These are phyloP conservation scores for Drosophila setifemur DNA, from an alignment of 1,140 invertebrate species.

Conservation along the genomic window DNA sequence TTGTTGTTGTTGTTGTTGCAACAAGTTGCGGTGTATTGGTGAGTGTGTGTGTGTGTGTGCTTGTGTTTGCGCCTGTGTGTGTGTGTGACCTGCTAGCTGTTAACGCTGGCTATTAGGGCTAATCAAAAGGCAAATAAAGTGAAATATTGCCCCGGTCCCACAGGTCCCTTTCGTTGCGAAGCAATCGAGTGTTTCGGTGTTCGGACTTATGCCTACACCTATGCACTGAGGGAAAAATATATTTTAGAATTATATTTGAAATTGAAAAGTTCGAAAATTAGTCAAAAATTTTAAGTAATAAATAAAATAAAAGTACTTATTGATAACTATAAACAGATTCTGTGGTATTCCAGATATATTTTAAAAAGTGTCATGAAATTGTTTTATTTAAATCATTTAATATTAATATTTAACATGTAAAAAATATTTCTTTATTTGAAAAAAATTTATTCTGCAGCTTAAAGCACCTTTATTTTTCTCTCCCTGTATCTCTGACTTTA, in stretches of 20 bases:
- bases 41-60: conserved; percentile 22
- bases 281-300: not conserved
- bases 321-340: too few species aligned
- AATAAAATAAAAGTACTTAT: not conserved
- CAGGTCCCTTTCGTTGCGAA: conserved; percentile 7
- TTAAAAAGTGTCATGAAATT: too few species aligned
- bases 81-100: conserved; percentile 30
- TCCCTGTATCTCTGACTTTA: not conserved
- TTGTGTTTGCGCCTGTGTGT: not conserved
- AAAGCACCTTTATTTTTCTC: not conserved
- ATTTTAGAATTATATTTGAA: not conserved
- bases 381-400: too few species aligned
- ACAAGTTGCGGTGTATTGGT: conserved; percentile 58
- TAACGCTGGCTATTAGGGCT: conserved; percentile 68
- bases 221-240: not conserved
- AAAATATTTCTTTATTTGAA: not conserved
- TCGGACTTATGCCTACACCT: conserved; percentile 10
- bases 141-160: conserved; percentile 44
- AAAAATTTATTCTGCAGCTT: too few species aligned
- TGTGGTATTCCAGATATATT: too few species aligned
- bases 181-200: conserved; percentile 34
- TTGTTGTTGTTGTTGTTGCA: conserved; percentile 51
- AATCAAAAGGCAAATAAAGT: conserved; percentile 78
- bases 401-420: not conserved
- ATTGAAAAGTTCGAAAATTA: not conserved